phyloP scores from a whole-genome alignment of 2,113 vertebrate genomes.

The Platycercus adscitus region DNA sequence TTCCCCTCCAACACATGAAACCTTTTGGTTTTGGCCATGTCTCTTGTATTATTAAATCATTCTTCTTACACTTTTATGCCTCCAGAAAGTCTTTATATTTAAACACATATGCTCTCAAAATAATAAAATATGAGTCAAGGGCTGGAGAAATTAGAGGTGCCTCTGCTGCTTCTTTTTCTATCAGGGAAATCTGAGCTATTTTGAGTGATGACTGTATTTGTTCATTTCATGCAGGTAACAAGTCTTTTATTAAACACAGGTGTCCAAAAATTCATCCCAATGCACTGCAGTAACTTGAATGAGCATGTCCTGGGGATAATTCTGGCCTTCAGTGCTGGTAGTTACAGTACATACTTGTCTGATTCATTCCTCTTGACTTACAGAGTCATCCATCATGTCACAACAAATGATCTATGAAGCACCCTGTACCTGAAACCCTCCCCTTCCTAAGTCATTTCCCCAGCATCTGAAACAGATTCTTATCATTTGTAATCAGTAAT shows the following conservation, averaged over 20 bases:
- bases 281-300: constrained; percentile 41
- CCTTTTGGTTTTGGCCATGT: background rate
- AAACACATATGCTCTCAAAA: background rate
- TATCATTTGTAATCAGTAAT: constrained; percentile 63
- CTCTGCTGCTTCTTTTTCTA: background rate
- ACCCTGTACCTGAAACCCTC: background rate
- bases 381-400: constrained; percentile 30
- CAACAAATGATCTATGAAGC: constrained; percentile 7
- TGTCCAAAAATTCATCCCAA: constrained; percentile 18
- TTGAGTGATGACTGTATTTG: background rate
- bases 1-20: background rate
- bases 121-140: background rate
- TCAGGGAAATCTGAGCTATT: background rate
- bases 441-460: background rate
- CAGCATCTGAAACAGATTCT: constrained; percentile 16
- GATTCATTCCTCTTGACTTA: constrained; percentile 53
- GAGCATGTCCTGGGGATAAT: constrained; percentile 20
- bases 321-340: constrained; percentile 1
- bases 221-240: background rate
- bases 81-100: background rate
- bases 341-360: constrained; percentile 46
- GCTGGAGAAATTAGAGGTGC: background rate
- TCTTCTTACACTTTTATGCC: background rate
- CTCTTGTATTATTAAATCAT: background rate
- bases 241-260: constrained; percentile 25